Evolutionary conservation across 2,113 vertebrate genomes (phyloP), one percentile per base, ranked within the genome.

Genomic region (Rhipidura dahli): DNA sequence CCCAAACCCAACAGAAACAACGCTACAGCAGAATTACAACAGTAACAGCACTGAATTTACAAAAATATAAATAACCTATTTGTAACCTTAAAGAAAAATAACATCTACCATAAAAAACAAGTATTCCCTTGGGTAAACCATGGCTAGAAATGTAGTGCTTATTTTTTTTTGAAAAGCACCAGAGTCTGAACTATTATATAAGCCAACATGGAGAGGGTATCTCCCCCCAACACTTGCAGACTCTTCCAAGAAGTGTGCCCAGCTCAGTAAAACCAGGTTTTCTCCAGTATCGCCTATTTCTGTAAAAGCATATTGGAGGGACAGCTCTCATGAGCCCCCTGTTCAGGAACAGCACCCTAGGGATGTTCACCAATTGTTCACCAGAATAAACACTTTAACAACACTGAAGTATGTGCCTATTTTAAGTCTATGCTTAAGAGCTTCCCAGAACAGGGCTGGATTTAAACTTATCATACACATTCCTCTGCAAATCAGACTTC

Each of bases 21-120:
- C 2, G 8, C 47, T 57, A 44, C 47, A 54, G 47, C 80, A 84
- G 71, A 87, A 87, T 51, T 84, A 89, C 83, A 89, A 78, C 1
- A 11, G 50, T 35, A 83, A 63, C 1, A 5, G 96, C 6, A 16
- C 9, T 33, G 65, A 59, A 50, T 44, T 94, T 94, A 97, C 77
- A 96, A 94, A 95, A 96, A 97, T 95, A 96, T 96, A 95, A 96
- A 96, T 94, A 95, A 91, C 87, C 89, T 91, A 91, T 91, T 92
- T 1, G 2, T 81, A 91, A 93, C 70, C 57, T 75, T 91, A 44
- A 59, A 31, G 75, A 95, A 96, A 90, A 92, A 83, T 79, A 96
- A 94, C 51, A 94, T 79, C 78, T 83, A 94, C 45, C 40, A 56
- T 76, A 91, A 71, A 82, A 96, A 80, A 47, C 80, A 70, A 24